Evolutionary conservation across 35 echinoderm and acorn worm species (phyloP), one percentile per base, ranked within the genome.

Genomic region (Eucidaris tribuloides): DNA sequence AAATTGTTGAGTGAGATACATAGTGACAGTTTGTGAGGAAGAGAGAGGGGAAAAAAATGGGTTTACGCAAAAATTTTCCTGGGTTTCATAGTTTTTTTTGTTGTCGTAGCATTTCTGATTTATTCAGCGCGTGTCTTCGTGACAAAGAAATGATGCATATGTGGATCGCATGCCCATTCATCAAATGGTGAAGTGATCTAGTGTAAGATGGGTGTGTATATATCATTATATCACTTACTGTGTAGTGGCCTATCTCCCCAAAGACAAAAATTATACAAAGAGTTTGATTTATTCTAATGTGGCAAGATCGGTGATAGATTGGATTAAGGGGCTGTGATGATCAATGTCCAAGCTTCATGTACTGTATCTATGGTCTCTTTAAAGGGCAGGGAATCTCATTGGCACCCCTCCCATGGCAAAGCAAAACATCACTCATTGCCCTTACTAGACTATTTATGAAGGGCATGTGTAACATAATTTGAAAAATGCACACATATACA

Each of bases 221-320:
- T 74, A 74, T 74, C 68, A 74, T 74, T 74, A 74, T 44, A 74
- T 74, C 68, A 74, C 68, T 74, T 36, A 17, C 68, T 74, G 35
- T 74, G 44, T 44, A 33, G 37, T 74, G 44, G 68, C 35, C 25
- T 25, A 7, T 25, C 1, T 74, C 68, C 68, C 34, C n/a, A n/a
- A 40, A 44, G 68, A 74, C 28, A 13, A 15, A 36, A 40, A 74
- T 74, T 74, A 74, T 74, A 74, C 68, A 74, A 22, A n/a, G 44
- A n/a, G 35, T 41, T 27, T 74, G 68, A 74, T 74, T 74, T 74
- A 74, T 74, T 74, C 38, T 42, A 74, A 74, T 42, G 25, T 64
- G 61, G 61, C 61, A 28, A 64, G 61, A 64, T 64, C 37, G 37
- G 28, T 64, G 61, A 64, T 64, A 34, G 30, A 64, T 64, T 64